Conservation (phyloP, 2,888 invertebrate species). For the Hirtodrosophila histrioides region DNA sequence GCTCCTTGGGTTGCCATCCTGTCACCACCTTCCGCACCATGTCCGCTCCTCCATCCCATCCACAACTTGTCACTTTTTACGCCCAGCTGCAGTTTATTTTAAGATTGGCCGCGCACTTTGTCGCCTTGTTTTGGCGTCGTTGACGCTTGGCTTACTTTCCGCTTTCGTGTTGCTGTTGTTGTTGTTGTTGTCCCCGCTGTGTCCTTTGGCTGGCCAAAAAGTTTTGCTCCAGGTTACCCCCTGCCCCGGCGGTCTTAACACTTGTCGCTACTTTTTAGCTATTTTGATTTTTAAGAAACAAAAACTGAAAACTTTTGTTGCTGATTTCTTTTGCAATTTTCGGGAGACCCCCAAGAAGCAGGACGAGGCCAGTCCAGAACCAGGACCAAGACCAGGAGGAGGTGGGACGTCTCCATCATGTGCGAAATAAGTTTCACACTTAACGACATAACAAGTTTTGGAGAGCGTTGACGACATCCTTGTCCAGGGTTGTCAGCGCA, state of each 20-base stretch:
- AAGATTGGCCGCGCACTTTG: slow-evolving; percentile 78
- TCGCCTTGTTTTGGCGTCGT: slow-evolving; percentile 63
- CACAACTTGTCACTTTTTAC: slow-evolving; percentile 80
- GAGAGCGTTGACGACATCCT: slow-evolving; percentile 45
- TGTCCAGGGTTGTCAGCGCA: slow-evolving; percentile 65
- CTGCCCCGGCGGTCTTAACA: slow-evolving; percentile 46
- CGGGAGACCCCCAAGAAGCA: background rate
- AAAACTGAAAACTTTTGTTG: slow-evolving; percentile 75
- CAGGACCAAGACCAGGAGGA: slow-evolving; percentile 2
- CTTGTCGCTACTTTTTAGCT: slow-evolving; percentile 80
- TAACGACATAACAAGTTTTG: slow-evolving; percentile 80
- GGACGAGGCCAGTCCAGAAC: slow-evolving; percentile 1
- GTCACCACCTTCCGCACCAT: slow-evolving; percentile 5
- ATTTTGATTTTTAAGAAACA: slow-evolving; percentile 77
- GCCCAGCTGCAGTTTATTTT: slow-evolving; percentile 80
- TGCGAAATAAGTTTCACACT: slow-evolving; percentile 80
- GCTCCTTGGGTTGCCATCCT: slow-evolving; percentile 9
- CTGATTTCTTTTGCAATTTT: slow-evolving; percentile 79
- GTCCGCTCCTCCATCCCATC: background rate
- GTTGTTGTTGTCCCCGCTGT: slow-evolving; percentile 24
- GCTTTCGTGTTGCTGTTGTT: slow-evolving; percentile 26
- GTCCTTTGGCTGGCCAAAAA: slow-evolving; percentile 45
- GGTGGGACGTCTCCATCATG: slow-evolving; percentile 64
- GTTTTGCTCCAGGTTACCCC: slow-evolving; percentile 33
- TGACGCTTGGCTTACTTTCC: slow-evolving; percentile 63